Conservation (phyloP, 1,140 invertebrate genomes). For the Ooceraea biroi region DNA sequence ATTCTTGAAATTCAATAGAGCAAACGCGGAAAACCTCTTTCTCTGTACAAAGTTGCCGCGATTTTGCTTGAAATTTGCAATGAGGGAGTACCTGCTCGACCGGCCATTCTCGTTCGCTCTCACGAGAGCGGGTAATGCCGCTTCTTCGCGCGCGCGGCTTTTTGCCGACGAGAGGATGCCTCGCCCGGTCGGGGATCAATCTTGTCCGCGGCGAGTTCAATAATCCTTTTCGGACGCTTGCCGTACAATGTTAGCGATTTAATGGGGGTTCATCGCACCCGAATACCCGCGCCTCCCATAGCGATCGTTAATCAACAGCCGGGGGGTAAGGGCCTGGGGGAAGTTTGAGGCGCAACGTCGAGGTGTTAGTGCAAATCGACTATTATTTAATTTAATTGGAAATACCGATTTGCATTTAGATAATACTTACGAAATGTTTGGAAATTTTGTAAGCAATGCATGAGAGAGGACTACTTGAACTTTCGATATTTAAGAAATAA, state of each 20-base stretch:
- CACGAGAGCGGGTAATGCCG: constrained; percentile 40
- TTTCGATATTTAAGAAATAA: background rate
- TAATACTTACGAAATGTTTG: constrained; percentile 2
- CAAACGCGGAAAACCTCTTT: no score
- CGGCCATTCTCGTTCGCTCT: constrained; percentile 24
- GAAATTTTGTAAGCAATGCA: no score
- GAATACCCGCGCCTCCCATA: constrained; percentile 51
- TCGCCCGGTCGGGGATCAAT: constrained; percentile 67
- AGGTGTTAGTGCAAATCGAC: constrained; percentile 4
- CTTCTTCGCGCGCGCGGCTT: constrained; percentile 60
- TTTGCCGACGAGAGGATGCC: constrained; percentile 55
- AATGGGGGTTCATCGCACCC: constrained; percentile 57
- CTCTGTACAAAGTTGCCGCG: background rate
- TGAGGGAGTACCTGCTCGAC: constrained; percentile 31
- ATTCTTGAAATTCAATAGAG: no score
- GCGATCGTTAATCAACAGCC: constrained; percentile 56
- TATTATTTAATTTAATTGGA: constrained; percentile 36
- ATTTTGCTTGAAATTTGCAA: constrained; percentile 34
- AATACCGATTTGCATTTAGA: background rate
- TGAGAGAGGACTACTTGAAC: background rate
- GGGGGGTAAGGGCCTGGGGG: background rate
- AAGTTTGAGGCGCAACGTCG: constrained; percentile 14
- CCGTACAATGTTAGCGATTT: constrained; percentile 57
- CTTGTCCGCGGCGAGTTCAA: constrained; percentile 56
- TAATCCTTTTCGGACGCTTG: constrained; percentile 53